Conservation (phyloP, 2,888 invertebrate species). For the Litoditis marina region DNA sequence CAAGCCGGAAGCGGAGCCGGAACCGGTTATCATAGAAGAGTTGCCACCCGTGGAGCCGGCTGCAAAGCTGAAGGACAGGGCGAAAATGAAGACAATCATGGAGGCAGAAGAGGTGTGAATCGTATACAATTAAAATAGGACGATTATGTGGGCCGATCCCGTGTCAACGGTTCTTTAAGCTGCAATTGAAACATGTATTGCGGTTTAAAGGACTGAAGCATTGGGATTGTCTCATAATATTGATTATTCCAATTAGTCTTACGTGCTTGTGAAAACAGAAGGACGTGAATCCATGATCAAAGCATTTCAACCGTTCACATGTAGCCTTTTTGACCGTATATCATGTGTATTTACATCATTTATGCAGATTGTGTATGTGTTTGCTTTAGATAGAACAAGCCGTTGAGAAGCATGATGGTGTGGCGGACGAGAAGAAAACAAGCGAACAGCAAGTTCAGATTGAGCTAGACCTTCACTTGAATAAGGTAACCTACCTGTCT, state of each 20-base stretch:
- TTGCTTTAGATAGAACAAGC: conserved; percentile 34
- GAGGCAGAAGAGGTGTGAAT: conserved; percentile 52
- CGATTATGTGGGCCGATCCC: too few relatives aligned
- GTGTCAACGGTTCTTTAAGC: too few relatives aligned
- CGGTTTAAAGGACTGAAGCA: too few relatives aligned
- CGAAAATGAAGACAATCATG: conserved; percentile 61
- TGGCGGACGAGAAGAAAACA: conserved; percentile 32
- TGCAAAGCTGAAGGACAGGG: conserved; percentile 52
- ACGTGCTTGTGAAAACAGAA: background rate
- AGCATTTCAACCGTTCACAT: too few relatives aligned
- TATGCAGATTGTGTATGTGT: too few relatives aligned
- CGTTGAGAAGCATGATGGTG: conserved; percentile 23
- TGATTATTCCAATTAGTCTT: background rate
- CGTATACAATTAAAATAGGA: too few relatives aligned
- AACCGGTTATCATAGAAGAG: conserved; percentile 22
- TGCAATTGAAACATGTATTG: too few relatives aligned
- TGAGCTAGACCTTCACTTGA: conserved; percentile 56
- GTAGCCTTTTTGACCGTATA: too few relatives aligned
- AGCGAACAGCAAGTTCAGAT: conserved; percentile 59
- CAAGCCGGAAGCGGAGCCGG: conserved; percentile 59
- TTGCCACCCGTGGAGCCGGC: conserved; percentile 21
- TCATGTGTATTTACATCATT: too few relatives aligned
- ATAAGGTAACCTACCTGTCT: conserved; percentile 30
- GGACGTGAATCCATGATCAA: background rate
- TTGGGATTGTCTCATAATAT: too few relatives aligned